Conservation (phyloP, 2,797 vertebrate species). For the Microtus agrestis region DNA sequence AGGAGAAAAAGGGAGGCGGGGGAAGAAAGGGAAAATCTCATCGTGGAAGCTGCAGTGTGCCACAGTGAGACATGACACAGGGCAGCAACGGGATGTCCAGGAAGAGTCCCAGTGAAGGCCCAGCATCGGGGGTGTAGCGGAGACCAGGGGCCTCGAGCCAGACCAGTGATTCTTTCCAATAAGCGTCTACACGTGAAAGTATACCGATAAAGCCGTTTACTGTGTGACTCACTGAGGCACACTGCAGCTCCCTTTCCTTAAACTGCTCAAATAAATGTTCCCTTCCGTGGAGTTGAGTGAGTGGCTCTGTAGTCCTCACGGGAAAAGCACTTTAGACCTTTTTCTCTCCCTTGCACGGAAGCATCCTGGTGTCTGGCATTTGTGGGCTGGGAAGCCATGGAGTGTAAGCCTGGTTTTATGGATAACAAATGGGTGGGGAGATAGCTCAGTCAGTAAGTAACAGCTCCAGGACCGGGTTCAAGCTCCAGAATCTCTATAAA, state of each 20-base stretch:
- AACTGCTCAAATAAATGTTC: background rate
- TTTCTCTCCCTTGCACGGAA: background rate
- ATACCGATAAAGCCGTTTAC: background rate
- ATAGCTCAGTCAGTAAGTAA: background rate
- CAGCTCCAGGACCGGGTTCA: background rate
- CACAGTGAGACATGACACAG: background rate
- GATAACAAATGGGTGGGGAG: background rate
- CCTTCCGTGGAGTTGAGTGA: background rate
- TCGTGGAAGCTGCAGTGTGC: background rate
- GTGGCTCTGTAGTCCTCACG: background rate
- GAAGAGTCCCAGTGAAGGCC: background rate
- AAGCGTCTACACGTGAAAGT: background rate
- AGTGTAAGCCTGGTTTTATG: background rate
- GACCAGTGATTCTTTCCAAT: background rate
- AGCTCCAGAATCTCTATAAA: background rate
- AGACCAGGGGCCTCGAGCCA: background rate
- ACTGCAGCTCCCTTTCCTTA: conserved; percentile 19
- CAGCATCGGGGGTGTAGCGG: background rate
- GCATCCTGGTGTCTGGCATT: background rate
- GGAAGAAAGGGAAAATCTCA: background rate
- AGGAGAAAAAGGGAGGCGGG: background rate
- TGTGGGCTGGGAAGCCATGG: background rate
- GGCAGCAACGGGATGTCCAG: background rate
- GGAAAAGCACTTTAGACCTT: background rate
- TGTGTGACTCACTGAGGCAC: background rate